These are phyloP conservation scores for Zootoca vivipara DNA, from an alignment of 2,113 vertebrate species.

Conservation along the genomic window DNA sequence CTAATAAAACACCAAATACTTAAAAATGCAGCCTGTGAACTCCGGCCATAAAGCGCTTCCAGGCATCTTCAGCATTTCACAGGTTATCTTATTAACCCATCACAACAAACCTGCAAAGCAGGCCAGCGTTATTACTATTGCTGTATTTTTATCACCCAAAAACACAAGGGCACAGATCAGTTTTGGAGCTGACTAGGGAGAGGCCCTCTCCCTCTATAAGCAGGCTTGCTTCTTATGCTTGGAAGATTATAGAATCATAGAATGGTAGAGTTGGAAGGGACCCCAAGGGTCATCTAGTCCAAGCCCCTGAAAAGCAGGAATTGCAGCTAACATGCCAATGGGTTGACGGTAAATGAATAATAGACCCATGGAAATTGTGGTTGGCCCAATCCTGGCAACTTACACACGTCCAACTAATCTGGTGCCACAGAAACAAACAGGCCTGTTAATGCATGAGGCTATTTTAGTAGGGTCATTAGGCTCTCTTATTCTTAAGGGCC, in stretches of 20 bases:
- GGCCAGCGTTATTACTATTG: not conserved
- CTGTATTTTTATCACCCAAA: not conserved
- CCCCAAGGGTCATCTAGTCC: too few relatives aligned
- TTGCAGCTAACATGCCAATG: not conserved
- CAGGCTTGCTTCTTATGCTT: not conserved
- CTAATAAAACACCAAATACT: not conserved
- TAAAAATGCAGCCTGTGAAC: not conserved
- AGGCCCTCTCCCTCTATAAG: not conserved
- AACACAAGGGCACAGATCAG: not conserved
- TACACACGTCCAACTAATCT: too few relatives aligned
- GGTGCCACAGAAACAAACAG: not conserved
- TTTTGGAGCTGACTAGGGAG: not conserved
- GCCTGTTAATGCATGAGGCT: not conserved
- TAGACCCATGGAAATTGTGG: not conserved
- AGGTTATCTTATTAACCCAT: not conserved
- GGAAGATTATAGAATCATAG: not conserved
- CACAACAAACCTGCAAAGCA: not conserved
- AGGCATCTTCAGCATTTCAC: not conserved
- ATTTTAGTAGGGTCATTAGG: not conserved
- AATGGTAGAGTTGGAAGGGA: too few relatives aligned
- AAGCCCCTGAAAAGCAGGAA: too few relatives aligned
- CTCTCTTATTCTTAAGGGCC: not conserved
- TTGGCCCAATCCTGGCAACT: not conserved
- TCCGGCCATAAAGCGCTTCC: too few relatives aligned
- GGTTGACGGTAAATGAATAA: not conserved